Conservation (phyloP, 2,113 vertebrate species). For the Sialia sialis region DNA sequence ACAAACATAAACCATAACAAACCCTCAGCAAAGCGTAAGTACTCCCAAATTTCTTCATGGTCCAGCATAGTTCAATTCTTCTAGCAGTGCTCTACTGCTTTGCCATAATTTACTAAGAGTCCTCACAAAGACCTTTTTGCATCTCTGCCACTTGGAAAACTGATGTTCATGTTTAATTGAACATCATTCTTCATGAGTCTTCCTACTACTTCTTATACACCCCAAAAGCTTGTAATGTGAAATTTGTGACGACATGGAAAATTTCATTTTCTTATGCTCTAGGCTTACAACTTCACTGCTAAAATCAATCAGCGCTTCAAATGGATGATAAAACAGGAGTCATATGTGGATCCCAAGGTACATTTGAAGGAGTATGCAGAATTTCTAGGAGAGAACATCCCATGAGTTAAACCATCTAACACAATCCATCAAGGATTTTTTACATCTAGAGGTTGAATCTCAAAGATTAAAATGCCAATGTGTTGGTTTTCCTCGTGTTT, state of each 20-base stretch:
- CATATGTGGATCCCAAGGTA: neutral
- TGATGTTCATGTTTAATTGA: neutral
- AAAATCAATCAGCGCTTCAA: neutral
- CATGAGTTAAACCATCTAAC: rapidly evolving
- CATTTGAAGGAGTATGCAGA: neutral
- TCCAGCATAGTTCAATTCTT: neutral
- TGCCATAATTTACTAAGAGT: neutral
- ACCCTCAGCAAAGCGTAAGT: neutral
- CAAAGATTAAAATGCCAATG: neutral
- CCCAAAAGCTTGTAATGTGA: neutral
- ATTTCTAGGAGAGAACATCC: neutral
- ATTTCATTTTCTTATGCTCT: neutral
- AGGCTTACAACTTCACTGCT: neutral
- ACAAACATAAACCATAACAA: neutral
- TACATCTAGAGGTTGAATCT: neutral
- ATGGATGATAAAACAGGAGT: neutral
- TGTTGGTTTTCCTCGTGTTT: neutral
- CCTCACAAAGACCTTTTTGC: neutral
- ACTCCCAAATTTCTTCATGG: neutral
- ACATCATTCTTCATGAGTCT: neutral
- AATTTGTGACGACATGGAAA: neutral
- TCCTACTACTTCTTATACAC: neutral
- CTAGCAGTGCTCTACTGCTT: neutral
- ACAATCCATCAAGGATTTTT: neutral
- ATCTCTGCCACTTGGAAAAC: neutral